Evolutionary conservation across 2,797 vertebrate species (phyloP).

Genomic region (Thunnus albacares): DNA sequence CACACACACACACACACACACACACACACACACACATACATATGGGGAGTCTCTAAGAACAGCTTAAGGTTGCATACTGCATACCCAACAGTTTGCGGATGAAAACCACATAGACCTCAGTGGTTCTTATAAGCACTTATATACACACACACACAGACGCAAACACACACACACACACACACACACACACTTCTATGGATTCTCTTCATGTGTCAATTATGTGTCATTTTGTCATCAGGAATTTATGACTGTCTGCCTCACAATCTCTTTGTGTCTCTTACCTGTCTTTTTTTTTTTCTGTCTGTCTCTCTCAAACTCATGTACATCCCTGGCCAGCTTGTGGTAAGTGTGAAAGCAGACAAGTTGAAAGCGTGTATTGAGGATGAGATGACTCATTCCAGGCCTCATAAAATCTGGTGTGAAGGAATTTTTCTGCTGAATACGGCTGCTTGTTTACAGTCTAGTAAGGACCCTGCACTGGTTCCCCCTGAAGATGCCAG

Average conservation of each 20-base stretch:
- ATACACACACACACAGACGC: not conserved
- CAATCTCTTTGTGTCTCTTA: not conserved
- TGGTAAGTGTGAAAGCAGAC: slow-evolving; percentile 24
- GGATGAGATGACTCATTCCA: slow-evolving; percentile 21
- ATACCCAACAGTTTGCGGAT: not conserved
- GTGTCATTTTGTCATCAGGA: not conserved
- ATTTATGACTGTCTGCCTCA: not conserved
- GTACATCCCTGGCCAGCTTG: slow-evolving; percentile 19
- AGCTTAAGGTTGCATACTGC: not conserved
- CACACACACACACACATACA: not conserved
- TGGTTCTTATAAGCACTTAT: not conserved
- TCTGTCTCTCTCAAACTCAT: not conserved
- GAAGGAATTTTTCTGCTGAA: slow-evolving; percentile 36
- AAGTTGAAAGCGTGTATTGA: slow-evolving; percentile 3
- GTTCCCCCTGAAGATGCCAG: slow-evolving; percentile 7
- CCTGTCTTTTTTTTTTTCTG: not conserved
- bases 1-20: not conserved
- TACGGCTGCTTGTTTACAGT: slow-evolving; percentile 3
- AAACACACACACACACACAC: not conserved
- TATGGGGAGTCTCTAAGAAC: not conserved
- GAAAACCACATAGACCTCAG: not conserved
- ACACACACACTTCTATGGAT: not conserved
- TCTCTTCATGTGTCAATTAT: not conserved
- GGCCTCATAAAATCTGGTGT: slow-evolving; percentile 20
- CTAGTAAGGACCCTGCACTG: not conserved